Evolutionary conservation across 2,888 invertebrate species (phyloP).

Genomic region (Celastrina argiolus): DNA sequence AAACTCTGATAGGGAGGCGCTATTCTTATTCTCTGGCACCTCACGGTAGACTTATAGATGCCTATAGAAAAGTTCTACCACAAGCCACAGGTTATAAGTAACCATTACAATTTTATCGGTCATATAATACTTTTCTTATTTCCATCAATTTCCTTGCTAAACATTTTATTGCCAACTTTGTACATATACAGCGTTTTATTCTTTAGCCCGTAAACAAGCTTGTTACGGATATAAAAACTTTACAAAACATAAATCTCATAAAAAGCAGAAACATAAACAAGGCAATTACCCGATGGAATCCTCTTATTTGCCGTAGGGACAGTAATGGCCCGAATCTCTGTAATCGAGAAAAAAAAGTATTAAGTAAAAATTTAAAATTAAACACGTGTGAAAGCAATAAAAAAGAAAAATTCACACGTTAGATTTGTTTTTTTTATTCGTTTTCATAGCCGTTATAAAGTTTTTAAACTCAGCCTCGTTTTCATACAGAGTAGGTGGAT

Average conservation of each 20-base stretch:
- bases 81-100: too few species aligned
- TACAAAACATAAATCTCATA: neutral
- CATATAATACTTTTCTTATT: neutral
- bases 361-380: neutral
- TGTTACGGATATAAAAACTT: constrained; percentile 19
- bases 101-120: neutral
- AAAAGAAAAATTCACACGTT: constrained; percentile 8
- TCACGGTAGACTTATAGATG: too few species aligned
- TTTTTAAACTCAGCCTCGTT: neutral
- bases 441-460: neutral
- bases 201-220: neutral
- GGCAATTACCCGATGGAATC: constrained; percentile 14
- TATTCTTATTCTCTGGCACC: too few species aligned
- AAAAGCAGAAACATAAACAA: constrained; percentile 11
- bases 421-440: constrained; percentile 7
- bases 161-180: constrained; percentile 2
- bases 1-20: too few species aligned
- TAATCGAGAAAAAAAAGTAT: constrained; percentile 34
- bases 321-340: constrained; percentile 53
- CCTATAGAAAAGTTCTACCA: too few species aligned
- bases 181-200: constrained; percentile 1
- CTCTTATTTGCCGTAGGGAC: constrained; percentile 53
- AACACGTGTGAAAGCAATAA: neutral
- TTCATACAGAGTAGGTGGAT: neutral
- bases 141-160: neutral